Base-by-base conservation (phyloP, 2,888 invertebrate genomes). In the Parnassius smintheus region DNA sequence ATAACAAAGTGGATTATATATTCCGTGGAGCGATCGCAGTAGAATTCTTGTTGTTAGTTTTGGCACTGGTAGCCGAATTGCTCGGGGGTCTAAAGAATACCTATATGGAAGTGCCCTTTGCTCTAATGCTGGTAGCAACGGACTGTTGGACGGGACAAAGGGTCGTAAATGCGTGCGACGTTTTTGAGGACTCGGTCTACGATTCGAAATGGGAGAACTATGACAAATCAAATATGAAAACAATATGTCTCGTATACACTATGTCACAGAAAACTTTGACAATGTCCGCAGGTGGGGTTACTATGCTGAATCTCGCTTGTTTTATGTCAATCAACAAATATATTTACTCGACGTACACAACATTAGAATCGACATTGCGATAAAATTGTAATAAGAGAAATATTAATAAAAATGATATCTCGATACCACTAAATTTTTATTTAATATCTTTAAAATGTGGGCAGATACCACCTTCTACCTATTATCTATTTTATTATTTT, bases 181-280 rank as follows among this genome's bases (percentile, higher is more conserved):
- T 60, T 0, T 84, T 86, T 12, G 81, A 82, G 54, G 57, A 63
- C 0, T 78, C 84, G 0, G 74, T 85, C 0, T 86, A 84, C 46
- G 70, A 70, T 45, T 82, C 82, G 46, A 72, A 80, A 35, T 86
- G 85, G 84, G 83, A 85, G 69, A 78, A 78, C 10, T 83, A 82
- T 25, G 74, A 81, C 50, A 70, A 64, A 8, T 13, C 61, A 2
- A 84, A 83, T 48, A 81, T 72, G 78, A 82, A 75, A 61, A 74
- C 75, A 12, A 75, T 83, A 0, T 61, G 78, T 22, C 52, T 83
- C 3, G 78, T 85, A 69, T 68, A 85, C 25, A 75, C 75, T 52
- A 79, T 68, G 52, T 68, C 83, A 0, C 86, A 85, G 67, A 83
- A 76, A 64, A 79, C 76, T 0, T 58, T 85, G 70, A 70, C 66